Evolutionary conservation across 2,888 invertebrate species (phyloP), one percentile per base, ranked within the genome.

Genomic region (Timandra comae): DNA sequence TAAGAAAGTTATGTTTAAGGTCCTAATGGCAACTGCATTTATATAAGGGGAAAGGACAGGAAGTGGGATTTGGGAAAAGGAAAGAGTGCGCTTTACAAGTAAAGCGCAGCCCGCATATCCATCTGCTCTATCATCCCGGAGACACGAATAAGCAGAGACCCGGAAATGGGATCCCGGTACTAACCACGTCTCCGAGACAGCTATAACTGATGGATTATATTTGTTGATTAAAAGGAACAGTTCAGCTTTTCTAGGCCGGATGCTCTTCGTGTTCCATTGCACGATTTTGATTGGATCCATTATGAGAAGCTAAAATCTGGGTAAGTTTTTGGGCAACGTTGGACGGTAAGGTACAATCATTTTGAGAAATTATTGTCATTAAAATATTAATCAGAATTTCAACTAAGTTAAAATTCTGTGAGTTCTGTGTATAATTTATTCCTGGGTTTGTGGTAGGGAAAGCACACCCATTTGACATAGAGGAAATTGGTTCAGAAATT

Each of bases 191-290:
- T n/a, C 16, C 16, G n/a, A 19, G 12, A 28, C n/a, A 4, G 28
- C 28, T 10, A 28, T 16, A 10, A 16, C 19, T 4, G 19, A 28
- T n/a, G 28, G 20, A 7, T 19, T 16, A n/a, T 28, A 19, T 32
- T 31, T 31, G 7, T 31, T 31, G 12, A 21, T 31, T 1, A 31
- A 20, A 7, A 11, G 20, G 7, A 31, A 11, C 7, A 31, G 7
- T 3, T 31, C 31, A 1, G 16, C 10, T 31, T 31, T 31, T 12
- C 26, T 31, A 24, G 25, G 25, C 8, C 2, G 2, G 3, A 31
- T 20, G 9, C 31, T 31, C 9, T 21, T 25, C n/a, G 20, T 12
- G 12, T 31, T 31, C 31, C 31, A 31, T 28, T 21, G 21, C 3
- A 21, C 7, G 3, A 8, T 8, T 21, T 7, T 21, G 2, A 21